phyloP scores from a whole-genome alignment of 2,888 invertebrate genomes.

The Pterobdella sp. region DNA sequence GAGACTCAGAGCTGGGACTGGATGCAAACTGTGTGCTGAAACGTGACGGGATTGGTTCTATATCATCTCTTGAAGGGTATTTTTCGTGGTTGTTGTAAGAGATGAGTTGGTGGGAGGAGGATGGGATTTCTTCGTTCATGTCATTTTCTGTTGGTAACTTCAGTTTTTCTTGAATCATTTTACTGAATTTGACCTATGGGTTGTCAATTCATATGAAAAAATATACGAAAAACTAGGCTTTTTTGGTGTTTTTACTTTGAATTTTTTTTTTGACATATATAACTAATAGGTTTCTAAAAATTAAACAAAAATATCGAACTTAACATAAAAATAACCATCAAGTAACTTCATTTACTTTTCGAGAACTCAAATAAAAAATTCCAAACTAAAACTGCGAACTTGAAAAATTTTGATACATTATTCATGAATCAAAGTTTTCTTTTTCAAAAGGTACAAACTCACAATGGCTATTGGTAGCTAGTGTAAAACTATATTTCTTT shows the following conservation, averaged over 20 bases:
- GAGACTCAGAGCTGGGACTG: constrained; percentile 4
- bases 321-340: not conserved
- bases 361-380: not conserved
- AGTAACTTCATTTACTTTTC: not conserved
- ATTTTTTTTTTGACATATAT: not conserved
- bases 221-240: not conserved
- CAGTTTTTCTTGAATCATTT: constrained; percentile 21
- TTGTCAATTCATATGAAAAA: not conserved
- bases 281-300: not conserved
- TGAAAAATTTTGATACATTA: not conserved
- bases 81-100: constrained; percentile 17
- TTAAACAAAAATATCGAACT: too few relatives aligned
- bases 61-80: too few relatives aligned
- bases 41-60: not conserved
- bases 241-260: not conserved
- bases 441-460: not conserved
- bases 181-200: constrained; percentile 16
- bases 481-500: too few relatives aligned
- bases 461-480: too few relatives aligned
- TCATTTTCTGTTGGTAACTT: constrained; percentile 15
- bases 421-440: not conserved
- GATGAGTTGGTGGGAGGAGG: constrained; percentile 18
- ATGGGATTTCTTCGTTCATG: not conserved
- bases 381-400: not conserved
- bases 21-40: not conserved